Conservation (phyloP, 2,797 vertebrate genomes). For the Poecilia velifera region DNA sequence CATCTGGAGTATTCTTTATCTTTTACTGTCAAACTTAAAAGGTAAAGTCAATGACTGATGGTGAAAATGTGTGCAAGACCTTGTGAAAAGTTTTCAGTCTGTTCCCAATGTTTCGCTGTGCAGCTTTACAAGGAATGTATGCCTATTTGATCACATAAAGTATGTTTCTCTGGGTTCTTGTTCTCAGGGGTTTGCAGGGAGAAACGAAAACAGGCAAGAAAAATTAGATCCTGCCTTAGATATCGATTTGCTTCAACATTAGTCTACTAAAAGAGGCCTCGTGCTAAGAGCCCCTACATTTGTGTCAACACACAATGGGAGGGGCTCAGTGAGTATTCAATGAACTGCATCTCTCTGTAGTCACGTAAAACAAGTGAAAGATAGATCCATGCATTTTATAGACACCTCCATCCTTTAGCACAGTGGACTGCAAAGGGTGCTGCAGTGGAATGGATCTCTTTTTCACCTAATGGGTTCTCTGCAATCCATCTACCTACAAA, state of each 20-base stretch:
- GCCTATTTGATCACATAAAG: constrained; percentile 38
- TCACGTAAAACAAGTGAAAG: constrained; percentile 21
- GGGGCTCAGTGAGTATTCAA: constrained; percentile 11
- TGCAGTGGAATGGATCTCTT: constrained; percentile 38
- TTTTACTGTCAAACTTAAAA: constrained; percentile 50
- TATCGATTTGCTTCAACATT: constrained; percentile 46
- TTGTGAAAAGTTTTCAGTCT: constrained; percentile 57
- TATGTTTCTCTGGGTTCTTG: constrained; percentile 20
- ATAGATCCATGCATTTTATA: constrained; percentile 33
- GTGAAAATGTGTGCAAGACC: constrained; percentile 36
- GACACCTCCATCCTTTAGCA: constrained; percentile 33
- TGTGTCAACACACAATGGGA: constrained; percentile 25
- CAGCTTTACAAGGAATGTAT: constrained; percentile 37
- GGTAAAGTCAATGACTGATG: constrained; percentile 53
- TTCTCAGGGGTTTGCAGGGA: constrained; percentile 34
- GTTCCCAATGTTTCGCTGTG: constrained; percentile 44
- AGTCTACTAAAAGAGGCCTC: constrained; percentile 10
- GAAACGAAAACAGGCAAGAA: constrained; percentile 42
- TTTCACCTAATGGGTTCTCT: constrained; percentile 30
- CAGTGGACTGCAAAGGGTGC: constrained; percentile 18
- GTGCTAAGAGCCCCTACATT: constrained; percentile 9
- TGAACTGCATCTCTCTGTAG: neutral
- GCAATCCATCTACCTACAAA: constrained; percentile 55
- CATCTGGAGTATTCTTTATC: constrained; percentile 46
- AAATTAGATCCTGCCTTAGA: constrained; percentile 45